Evolutionary conservation across 2,797 vertebrate species (phyloP).

Genomic region (Myotis daubentonii): DNA sequence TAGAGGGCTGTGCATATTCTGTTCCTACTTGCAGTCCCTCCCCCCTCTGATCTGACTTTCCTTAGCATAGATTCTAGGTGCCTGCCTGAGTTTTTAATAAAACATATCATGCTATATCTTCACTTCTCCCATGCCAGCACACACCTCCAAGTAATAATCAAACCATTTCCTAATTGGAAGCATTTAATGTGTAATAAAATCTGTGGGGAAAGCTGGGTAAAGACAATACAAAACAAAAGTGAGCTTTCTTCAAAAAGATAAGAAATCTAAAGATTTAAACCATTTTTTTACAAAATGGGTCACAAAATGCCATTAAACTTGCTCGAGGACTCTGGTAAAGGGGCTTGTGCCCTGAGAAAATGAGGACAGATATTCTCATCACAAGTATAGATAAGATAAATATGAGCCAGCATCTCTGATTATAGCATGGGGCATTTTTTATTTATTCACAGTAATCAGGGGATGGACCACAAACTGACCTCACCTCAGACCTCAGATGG

Average conservation of each 20-base stretch:
- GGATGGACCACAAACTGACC: background rate
- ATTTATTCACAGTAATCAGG: background rate
- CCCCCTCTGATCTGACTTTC: background rate
- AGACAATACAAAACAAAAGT: background rate
- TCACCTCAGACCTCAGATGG: background rate
- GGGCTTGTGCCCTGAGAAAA: background rate
- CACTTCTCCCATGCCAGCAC: background rate
- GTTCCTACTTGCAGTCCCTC: background rate
- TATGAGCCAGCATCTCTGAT: background rate
- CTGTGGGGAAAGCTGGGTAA: background rate
- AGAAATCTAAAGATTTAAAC: slow-evolving; percentile 20
- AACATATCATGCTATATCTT: background rate
- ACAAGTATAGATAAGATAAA: background rate
- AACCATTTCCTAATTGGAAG: background rate
- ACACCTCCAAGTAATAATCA: background rate
- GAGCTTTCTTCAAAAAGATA: background rate
- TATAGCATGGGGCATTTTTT: background rate
- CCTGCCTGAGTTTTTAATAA: slow-evolving; percentile 18
- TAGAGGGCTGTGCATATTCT: background rate
- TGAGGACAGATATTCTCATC: background rate
- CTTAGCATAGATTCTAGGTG: background rate
- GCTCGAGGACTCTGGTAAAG: background rate
- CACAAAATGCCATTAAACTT: slow-evolving; percentile 41
- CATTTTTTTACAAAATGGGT: background rate
- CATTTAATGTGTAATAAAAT: background rate